phyloP scores from a whole-genome alignment of 1,140 invertebrate species.

The Zophobas atratus region DNA sequence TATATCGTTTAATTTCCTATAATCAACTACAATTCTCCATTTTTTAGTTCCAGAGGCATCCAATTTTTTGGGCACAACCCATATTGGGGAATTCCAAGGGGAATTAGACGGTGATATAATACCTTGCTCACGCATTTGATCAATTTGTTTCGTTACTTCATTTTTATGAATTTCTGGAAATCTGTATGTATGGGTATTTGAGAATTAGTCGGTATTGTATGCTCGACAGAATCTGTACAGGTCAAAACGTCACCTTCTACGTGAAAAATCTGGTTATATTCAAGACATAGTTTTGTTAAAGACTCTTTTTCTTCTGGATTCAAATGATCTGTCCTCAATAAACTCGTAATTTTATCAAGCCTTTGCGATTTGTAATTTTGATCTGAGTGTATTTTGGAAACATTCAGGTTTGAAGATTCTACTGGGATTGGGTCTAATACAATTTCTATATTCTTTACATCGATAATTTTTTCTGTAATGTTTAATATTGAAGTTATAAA shows the following conservation, averaged over 20 bases:
- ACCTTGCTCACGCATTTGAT: slow-evolving; percentile 53
- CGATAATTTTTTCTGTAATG: slow-evolving; percentile 23
- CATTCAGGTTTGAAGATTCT: slow-evolving; percentile 36
- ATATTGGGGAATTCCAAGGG: slow-evolving; percentile 46
- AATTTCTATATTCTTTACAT: slow-evolving; percentile 37
- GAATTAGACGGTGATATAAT: slow-evolving; percentile 53
- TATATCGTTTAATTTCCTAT: slow-evolving; percentile 63
- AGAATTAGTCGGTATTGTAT: slow-evolving; percentile 48
- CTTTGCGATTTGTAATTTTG: slow-evolving; percentile 29
- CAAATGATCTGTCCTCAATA: slow-evolving; percentile 46
- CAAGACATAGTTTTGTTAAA: slow-evolving; percentile 43
- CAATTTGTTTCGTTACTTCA: slow-evolving; percentile 55
- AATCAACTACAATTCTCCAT: slow-evolving; percentile 66
- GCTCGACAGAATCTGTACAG: slow-evolving; percentile 51
- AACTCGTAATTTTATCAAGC: slow-evolving; percentile 44
- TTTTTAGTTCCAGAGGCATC: slow-evolving; percentile 60
- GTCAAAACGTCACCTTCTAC: slow-evolving; percentile 41
- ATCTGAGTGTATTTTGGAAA: slow-evolving; percentile 35
- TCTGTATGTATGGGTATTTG: slow-evolving; percentile 51
- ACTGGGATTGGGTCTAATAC: neutral
- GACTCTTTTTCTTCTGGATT: slow-evolving; percentile 52
- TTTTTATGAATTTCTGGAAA: slow-evolving; percentile 51
- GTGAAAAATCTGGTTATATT: slow-evolving; percentile 53
- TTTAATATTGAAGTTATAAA: slow-evolving; percentile 46
- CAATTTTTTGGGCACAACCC: slow-evolving; percentile 62